Evolutionary conservation across 2,113 vertebrate species (phyloP).

Genomic region (Laticauda laticaudata): DNA sequence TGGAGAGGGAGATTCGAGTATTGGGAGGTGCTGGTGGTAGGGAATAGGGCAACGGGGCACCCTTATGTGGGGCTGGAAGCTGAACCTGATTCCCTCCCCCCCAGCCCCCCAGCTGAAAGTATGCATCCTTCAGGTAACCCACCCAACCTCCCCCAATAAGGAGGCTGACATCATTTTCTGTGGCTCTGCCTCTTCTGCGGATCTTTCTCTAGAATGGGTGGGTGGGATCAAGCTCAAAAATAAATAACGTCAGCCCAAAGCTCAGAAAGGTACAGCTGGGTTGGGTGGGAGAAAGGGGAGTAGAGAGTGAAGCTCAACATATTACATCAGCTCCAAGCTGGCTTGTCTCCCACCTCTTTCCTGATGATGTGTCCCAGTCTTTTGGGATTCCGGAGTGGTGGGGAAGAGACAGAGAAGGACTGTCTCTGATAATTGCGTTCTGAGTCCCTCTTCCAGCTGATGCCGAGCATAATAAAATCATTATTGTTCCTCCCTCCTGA

Average conservation of each 20-base stretch:
- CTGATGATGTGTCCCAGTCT: not conserved
- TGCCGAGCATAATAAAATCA: not conserved
- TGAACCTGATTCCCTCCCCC: not conserved
- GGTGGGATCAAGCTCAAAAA: not conserved
- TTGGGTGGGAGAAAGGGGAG: no score
- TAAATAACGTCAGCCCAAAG: not conserved
- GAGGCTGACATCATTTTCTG: conserved; percentile 25
- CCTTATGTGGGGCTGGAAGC: not conserved
- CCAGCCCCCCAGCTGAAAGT: not conserved
- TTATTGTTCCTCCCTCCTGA: not conserved
- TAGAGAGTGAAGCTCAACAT: not conserved
- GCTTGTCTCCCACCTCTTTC: not conserved
- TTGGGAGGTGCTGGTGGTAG: not conserved
- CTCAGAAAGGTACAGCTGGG: not conserved
- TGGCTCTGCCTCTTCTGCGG: not conserved
- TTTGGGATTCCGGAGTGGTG: not conserved
- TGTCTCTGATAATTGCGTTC: not conserved
- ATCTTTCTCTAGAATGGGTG: not conserved
- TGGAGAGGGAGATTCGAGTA: no score
- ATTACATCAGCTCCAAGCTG: not conserved
- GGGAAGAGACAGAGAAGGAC: not conserved
- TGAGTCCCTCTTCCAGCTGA: conserved; percentile 5
- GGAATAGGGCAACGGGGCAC: not conserved
- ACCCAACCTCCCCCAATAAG: not conserved
- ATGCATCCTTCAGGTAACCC: not conserved